Base-by-base conservation (phyloP, 2,797 vertebrate genomes). In the Babyrousa celebensis region DNA sequence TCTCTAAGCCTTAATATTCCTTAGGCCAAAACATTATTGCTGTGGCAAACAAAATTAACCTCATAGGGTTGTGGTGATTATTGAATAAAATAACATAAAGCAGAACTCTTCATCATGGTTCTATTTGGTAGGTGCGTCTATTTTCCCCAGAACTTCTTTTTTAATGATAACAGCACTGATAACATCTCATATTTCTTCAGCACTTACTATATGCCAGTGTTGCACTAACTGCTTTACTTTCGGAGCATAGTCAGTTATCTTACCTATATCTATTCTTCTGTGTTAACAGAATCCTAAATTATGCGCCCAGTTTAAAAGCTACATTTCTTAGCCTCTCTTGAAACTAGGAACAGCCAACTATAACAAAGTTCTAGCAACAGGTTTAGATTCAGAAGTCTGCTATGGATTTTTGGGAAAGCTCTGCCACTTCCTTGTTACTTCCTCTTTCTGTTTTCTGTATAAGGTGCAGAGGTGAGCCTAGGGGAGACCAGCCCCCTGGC, bases 371-470 rank as follows among this genome's bases (percentile, higher is more conserved):
- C 17, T 83, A 2, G 18, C 27, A 94, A 82, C 32, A 88, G 54
- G 68, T 68, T 71, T 67, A 95, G 67, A 80, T 36, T 80, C 18
- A 78, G 40, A 89, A 36, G 12, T 86, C 20, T 79, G 36, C 63
- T 74, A 3, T 25, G 12, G 52, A 56, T 75, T 89, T 95, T 58
- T 70, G 32, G 25, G 40, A 48, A 77, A 56, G 25, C 25, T 56
- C 71, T 86, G 32, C 2, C 32, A 1, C 3, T 82, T 52, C 23
- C 29, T 80, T 23, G 6, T 56, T 23, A 40, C 12, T 27, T 65
- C 23, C 12, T 77, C 32, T 77, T 89, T 71, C 71, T 96, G 62
- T 77, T 79, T 92, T 86, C 67, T 97, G 21, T 29, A 67, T 90
- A 48, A 32, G 71, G 12, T 21, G 14, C 60, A 25, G 11, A 14